These are phyloP conservation scores for Sinodicranocentrus sp. DNA, from an alignment of 2,888 invertebrate species.

Conservation along the genomic window DNA sequence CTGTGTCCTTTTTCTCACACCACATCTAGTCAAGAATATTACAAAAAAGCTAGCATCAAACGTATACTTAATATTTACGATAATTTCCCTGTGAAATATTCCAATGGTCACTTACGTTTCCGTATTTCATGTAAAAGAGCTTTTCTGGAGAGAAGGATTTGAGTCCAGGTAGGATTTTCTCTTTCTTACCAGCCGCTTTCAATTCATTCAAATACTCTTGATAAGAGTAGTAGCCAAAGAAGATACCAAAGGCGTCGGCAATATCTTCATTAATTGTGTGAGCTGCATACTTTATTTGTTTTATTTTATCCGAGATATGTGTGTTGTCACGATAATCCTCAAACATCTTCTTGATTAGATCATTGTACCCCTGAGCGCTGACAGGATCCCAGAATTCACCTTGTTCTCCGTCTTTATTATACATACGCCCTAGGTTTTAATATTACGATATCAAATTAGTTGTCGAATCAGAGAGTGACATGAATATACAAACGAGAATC, in stretches of 20 bases:
- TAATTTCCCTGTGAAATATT: no score
- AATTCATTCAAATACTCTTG: constrained; percentile 33
- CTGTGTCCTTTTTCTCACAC: neutral
- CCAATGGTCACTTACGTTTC: constrained; percentile 38
- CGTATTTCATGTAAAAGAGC: constrained; percentile 61
- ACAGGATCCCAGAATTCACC: constrained; percentile 44
- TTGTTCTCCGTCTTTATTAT: constrained; percentile 40
- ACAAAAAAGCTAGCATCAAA: neutral
- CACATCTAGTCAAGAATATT: no score
- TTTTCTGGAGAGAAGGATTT: constrained; percentile 43
- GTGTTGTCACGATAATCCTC: constrained; percentile 25
- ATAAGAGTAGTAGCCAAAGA: constrained; percentile 30
- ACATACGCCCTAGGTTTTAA: constrained; percentile 45
- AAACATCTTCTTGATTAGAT: constrained; percentile 33
- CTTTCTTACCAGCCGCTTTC: constrained; percentile 18
- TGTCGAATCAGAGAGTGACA: no score
- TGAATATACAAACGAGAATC: no score
- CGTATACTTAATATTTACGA: neutral
- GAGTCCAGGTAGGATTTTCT: constrained; percentile 48
- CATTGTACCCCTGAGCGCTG: constrained; percentile 34
- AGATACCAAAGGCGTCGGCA: constrained; percentile 38
- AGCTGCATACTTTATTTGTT: constrained; percentile 22
- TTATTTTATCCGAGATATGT: constrained; percentile 37
- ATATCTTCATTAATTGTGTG: constrained; percentile 58
- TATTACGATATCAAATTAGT: neutral